These are phyloP conservation scores for Heliothis peltigera DNA, from an alignment of 2,888 invertebrate genomes.

Conservation along the genomic window DNA sequence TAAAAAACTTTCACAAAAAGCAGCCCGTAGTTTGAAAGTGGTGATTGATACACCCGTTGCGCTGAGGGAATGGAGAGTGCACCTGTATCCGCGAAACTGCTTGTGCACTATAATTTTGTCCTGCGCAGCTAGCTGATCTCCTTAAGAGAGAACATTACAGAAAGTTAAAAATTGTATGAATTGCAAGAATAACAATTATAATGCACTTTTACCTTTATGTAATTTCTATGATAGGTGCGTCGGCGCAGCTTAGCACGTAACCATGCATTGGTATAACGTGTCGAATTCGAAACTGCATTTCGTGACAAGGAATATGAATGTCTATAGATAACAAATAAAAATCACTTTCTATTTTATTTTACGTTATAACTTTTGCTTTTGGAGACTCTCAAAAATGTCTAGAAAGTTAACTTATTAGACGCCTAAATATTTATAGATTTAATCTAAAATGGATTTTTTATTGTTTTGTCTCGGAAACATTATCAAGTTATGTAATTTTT, in stretches of 20 bases:
- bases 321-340: slow-evolving; percentile 9
- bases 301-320: slow-evolving; percentile 24
- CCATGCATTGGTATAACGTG: slow-evolving; percentile 32
- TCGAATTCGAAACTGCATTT: slow-evolving; percentile 37
- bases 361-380: slow-evolving; percentile 15
- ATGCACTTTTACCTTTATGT: slow-evolving; percentile 33
- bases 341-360: slow-evolving; percentile 27
- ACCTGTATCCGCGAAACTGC: too few species aligned
- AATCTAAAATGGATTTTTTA: too few species aligned
- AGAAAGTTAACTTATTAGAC: not conserved
- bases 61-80: too few species aligned
- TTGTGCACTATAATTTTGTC: too few species aligned
- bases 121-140: too few species aligned
- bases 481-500: too few species aligned
- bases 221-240: slow-evolving; percentile 35
- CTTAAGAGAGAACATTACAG: too few species aligned
- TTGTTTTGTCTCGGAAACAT: too few species aligned
- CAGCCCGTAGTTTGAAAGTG: too few species aligned
- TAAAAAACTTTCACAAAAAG: too few species aligned
- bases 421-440: not conserved
- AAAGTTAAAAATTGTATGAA: too few species aligned
- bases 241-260: slow-evolving; percentile 25
- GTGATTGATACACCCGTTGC: too few species aligned
- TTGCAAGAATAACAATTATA: not conserved
- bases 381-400: slow-evolving; percentile 12